These are phyloP conservation scores for Ptychodera flava DNA, from an alignment of 35 echinoderm and acorn worm species.

Conservation along the genomic window DNA sequence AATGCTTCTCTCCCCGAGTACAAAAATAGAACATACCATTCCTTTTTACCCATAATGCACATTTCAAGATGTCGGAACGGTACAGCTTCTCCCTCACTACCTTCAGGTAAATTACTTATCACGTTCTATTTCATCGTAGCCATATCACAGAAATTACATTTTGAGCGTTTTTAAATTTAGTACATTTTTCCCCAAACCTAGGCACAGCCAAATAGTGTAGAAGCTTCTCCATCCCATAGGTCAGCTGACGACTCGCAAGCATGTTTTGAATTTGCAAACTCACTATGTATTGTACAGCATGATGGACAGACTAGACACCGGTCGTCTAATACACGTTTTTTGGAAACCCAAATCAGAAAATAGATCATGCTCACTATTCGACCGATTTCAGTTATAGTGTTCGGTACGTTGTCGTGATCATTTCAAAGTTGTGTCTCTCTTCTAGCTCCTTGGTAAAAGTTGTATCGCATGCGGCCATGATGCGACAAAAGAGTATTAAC, in stretches of 20 bases:
- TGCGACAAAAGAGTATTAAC: no score
- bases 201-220: background rate
- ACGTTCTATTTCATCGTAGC: background rate
- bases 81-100: constrained; percentile 94
- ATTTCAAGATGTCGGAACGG: constrained; percentile 69
- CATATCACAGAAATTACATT: background rate
- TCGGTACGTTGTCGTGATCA: no score
- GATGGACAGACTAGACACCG: no score
- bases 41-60: background rate
- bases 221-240: background rate
- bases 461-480: no score
- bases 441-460: background rate
- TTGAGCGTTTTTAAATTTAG: background rate
- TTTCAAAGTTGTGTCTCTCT: background rate
- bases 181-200: background rate
- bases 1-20: no score
- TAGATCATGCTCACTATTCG: no score
- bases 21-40: no score
- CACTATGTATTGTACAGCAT: background rate
- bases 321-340: no score
- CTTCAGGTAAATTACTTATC: constrained; percentile 85
- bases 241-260: background rate
- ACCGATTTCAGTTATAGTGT: no score
- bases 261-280: background rate
- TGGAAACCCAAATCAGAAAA: no score